Conservation (phyloP, 2,113 vertebrate species). For the Catagonus wagneri region DNA sequence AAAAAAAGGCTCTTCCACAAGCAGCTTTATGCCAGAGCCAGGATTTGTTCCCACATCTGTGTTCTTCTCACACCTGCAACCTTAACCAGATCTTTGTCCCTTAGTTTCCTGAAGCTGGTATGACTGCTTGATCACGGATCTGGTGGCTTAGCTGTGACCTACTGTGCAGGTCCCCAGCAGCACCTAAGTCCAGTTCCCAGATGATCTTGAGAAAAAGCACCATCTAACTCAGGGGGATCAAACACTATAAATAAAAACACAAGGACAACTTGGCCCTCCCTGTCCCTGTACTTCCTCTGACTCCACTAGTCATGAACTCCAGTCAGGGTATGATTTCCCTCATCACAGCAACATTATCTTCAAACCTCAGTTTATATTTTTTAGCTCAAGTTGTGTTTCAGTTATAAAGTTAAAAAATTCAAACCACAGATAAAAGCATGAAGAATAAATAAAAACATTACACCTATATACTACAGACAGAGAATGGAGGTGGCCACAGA, state of each 20-base stretch:
- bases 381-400: neutral
- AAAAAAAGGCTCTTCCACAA: neutral
- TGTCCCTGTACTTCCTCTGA: neutral
- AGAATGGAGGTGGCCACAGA: neutral
- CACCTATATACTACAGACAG: neutral
- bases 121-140: neutral
- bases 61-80: neutral
- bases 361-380: neutral
- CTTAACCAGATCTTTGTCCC: neutral
- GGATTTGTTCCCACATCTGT: neutral
- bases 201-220: neutral
- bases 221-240: rapidly evolving
- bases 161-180: neutral
- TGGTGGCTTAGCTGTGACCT: neutral
- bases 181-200: neutral
- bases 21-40: neutral
- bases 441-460: neutral
- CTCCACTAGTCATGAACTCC: neutral
- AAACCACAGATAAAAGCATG: neutral
- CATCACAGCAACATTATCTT: neutral
- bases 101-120: neutral
- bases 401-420: neutral
- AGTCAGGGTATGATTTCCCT: neutral
- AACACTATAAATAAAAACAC: neutral
- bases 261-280: neutral